Evolutionary conservation across 2,797 vertebrate genomes (phyloP).

Genomic region (Pseudomugil tenellus): DNA sequence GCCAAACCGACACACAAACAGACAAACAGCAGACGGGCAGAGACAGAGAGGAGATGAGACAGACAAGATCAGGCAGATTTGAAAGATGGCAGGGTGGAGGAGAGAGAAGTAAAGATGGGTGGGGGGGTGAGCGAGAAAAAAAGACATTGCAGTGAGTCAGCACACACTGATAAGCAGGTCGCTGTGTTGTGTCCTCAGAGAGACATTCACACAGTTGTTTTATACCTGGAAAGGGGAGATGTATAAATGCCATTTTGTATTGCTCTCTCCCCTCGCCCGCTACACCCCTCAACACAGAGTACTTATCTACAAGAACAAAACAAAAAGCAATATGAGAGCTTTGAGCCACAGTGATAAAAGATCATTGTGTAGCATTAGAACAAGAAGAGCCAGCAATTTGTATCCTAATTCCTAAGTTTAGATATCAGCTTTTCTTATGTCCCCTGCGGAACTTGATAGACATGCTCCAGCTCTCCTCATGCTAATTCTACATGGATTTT

Average conservation of each 20-base stretch:
- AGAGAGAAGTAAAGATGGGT: conserved; percentile 75
- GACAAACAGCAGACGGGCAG: conserved; percentile 52
- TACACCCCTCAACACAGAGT: conserved; percentile 88
- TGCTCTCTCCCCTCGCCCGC: conserved; percentile 82
- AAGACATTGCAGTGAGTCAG: conserved; percentile 85
- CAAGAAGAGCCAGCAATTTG: conserved; percentile 49
- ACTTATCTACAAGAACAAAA: conserved; percentile 88
- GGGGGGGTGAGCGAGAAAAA: conserved; percentile 82
- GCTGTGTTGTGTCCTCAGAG: conserved; percentile 76
- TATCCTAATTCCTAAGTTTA: conserved; percentile 16
- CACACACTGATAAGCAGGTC: conserved; percentile 79
- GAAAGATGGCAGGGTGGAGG: conserved; percentile 66
- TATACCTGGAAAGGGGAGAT: conserved; percentile 88
- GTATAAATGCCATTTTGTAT: conserved; percentile 87
- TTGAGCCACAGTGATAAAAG: conserved; percentile 77
- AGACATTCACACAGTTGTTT: conserved; percentile 77
- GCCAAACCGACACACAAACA: conserved; percentile 57
- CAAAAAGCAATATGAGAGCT: conserved; percentile 78
- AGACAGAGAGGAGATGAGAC: conserved; percentile 65
- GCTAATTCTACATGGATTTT: conserved; percentile 68
- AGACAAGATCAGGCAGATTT: conserved; percentile 76
- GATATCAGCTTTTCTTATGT: conserved; percentile 27
- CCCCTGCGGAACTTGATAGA: conserved; percentile 26
- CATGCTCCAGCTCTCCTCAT: conserved; percentile 58
- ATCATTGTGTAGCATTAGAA: conserved; percentile 72